These are phyloP conservation scores for Siniperca obscura DNA, from an alignment of 2,797 vertebrate genomes.

Conservation along the genomic window DNA sequence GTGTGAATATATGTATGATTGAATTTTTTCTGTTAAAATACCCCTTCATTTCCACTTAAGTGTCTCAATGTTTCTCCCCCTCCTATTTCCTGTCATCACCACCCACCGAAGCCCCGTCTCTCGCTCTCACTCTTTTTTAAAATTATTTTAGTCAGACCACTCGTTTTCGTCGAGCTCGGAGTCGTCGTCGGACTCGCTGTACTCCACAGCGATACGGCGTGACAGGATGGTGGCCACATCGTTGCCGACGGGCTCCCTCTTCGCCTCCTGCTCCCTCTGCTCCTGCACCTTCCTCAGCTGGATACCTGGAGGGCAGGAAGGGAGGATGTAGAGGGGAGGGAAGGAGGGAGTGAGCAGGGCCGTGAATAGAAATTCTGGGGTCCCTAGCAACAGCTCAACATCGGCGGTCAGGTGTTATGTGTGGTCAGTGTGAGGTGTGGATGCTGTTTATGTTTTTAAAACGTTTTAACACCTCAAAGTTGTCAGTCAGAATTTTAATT, in stretches of 20 bases:
- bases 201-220: slow-evolving; percentile 93
- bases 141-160: slow-evolving; percentile 88
- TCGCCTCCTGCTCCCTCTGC: slow-evolving; percentile 93
- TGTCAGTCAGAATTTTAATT: not conserved
- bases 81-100: not conserved
- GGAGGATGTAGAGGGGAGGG: not conserved
- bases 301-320: slow-evolving; percentile 83
- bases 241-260: slow-evolving; percentile 93
- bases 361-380: not conserved
- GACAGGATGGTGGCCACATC: slow-evolving; percentile 95
- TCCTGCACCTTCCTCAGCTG: slow-evolving; percentile 95
- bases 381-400: not conserved
- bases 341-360: not conserved
- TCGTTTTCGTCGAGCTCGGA: slow-evolving; percentile 94
- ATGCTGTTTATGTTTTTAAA: not conserved
- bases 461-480: too few species aligned
- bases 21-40: slow-evolving; percentile 7
- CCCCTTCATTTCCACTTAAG: slow-evolving; percentile 32
- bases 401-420: not conserved
- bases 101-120: slow-evolving; percentile 29
- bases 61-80: slow-evolving; percentile 11
- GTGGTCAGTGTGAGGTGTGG: not conserved
- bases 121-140: not conserved
- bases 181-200: slow-evolving; percentile 95
- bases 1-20: slow-evolving; percentile 8